phyloP scores from a whole-genome alignment of 1,140 invertebrate genomes.

The Anoplolepis gracilipes region DNA sequence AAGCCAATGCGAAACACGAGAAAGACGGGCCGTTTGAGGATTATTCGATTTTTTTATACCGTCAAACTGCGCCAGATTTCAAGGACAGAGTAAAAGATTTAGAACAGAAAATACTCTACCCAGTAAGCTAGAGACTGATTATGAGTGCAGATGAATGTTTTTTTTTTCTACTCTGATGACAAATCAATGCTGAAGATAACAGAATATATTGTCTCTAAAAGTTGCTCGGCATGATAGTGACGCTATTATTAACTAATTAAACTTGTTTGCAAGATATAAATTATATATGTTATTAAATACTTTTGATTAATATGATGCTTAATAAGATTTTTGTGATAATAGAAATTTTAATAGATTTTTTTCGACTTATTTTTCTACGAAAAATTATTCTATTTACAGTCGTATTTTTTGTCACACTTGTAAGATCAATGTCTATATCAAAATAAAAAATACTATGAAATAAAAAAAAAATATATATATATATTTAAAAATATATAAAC shows the following conservation, averaged over 20 bases:
- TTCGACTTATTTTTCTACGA: background rate
- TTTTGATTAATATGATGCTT: slow-evolving; percentile 35
- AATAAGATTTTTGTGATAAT: background rate
- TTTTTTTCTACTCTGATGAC: slow-evolving; percentile 3
- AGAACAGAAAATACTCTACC: slow-evolving; percentile 91
- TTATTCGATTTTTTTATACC: slow-evolving; percentile 91
- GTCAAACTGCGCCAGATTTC: slow-evolving; percentile 91
- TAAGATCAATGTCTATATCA: background rate
- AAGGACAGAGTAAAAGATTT: slow-evolving; percentile 92
- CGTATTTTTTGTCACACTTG: background rate
- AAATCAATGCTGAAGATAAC: slow-evolving; percentile 14
- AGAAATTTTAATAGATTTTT: background rate
- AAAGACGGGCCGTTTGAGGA: slow-evolving; percentile 90
- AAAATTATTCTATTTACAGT: background rate
- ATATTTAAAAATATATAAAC: too few species aligned
- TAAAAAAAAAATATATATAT: background rate
- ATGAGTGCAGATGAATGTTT: slow-evolving; percentile 34
- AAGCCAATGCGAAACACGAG: slow-evolving; percentile 88
- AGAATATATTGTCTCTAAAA: slow-evolving; percentile 34
- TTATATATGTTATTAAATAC: background rate
- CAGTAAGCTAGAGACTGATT: slow-evolving; percentile 87
- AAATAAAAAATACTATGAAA: background rate
- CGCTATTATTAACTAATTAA: slow-evolving; percentile 48
- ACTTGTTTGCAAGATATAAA: background rate
- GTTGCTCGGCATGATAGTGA: background rate